These are phyloP conservation scores for Actinemys pallida DNA, from an alignment of 2,113 vertebrate species.

Conservation along the genomic window DNA sequence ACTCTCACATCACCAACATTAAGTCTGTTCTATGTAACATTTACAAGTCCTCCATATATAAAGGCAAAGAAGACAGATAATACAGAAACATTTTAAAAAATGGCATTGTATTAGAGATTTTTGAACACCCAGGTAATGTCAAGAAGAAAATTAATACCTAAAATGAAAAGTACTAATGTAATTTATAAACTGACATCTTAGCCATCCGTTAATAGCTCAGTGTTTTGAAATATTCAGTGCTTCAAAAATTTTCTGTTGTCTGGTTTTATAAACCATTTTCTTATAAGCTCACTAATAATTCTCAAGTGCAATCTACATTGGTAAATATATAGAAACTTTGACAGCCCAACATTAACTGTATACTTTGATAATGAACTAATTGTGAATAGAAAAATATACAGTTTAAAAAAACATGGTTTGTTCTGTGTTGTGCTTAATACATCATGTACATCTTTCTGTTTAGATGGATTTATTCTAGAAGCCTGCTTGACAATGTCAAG, in stretches of 20 bases:
- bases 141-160: background rate
- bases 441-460: background rate
- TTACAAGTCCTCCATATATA: background rate
- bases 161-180: background rate
- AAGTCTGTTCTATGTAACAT: background rate
- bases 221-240: background rate
- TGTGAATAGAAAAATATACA: background rate
- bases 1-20: background rate
- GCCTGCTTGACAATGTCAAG: background rate
- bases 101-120: background rate
- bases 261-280: background rate
- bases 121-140: background rate
- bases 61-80: background rate
- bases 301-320: background rate
- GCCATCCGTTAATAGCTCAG: background rate
- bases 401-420: background rate
- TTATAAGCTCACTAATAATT: background rate
- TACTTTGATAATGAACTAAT: background rate
- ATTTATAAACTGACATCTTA: background rate
- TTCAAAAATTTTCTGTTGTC: background rate
- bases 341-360: background rate
- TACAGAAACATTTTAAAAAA: background rate
- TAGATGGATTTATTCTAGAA: slow-evolving; percentile 6
- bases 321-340: background rate
- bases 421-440: background rate